Conservation (phyloP, 2,888 invertebrate genomes). For the Antheraea yamamai region DNA sequence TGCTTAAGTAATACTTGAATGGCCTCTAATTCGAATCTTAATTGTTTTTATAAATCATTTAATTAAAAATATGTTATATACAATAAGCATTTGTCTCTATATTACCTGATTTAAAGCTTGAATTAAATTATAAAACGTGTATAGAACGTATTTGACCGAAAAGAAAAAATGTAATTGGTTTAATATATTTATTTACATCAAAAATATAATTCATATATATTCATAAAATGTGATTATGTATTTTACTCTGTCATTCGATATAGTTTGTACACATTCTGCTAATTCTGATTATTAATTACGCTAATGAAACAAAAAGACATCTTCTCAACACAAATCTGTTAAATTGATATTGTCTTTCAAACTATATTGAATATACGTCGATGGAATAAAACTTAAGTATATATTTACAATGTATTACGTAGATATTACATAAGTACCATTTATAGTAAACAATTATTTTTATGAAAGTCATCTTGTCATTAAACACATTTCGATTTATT, state of each 20-base stretch:
- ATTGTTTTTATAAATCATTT: neutral
- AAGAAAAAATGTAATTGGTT: neutral
- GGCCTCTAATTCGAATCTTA: no score
- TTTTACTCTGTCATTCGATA: neutral
- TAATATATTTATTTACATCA: neutral
- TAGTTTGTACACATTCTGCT: neutral
- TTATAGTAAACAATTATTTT: slow-evolving; percentile 53
- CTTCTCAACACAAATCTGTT: neutral
- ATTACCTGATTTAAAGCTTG: neutral
- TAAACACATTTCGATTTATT: slow-evolving; percentile 66
- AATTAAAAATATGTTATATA: neutral
- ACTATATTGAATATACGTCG: neutral
- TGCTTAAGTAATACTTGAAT: no score
- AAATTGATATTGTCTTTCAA: neutral
- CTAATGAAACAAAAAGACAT: neutral
- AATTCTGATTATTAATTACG: neutral
- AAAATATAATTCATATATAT: neutral
- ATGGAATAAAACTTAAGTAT: neutral
- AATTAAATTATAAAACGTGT: neutral
- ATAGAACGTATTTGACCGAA: neutral
- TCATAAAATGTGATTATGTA: neutral
- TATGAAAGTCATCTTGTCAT: slow-evolving; percentile 72
- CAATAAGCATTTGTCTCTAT: neutral
- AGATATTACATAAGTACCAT: neutral
- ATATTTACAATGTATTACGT: slow-evolving; percentile 2